Evolutionary conservation across 1,140 invertebrate species (phyloP), one percentile per base, ranked within the genome.

Genomic region (Brachionus plicatilis): DNA sequence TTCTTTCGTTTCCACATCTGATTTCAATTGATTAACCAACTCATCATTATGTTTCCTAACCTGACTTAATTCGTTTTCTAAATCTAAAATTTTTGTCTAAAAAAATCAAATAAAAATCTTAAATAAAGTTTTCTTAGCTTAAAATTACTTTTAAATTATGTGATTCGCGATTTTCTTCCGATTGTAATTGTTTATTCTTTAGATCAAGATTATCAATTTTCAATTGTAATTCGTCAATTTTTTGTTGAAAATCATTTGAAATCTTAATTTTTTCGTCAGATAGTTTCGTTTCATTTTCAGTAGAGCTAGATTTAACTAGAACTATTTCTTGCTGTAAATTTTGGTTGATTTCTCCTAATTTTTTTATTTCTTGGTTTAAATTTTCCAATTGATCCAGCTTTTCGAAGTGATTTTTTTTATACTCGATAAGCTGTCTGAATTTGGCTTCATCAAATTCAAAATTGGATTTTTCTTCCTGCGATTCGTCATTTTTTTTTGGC

Each of bases 211-310:
- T 50, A 29, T 45, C 45, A 76, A 76, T 29, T 47, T 76, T 76
- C 43, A 76, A 50, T 50, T 76, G 72, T 14, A 76, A 27, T 50
- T 76, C 72, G 33, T 76, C 72, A 50, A 76, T 76, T 76, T 76
- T 47, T 20, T 37, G 43, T 14, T 53, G 68, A 1, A 41, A 41
- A 41, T 45, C 37, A 72, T 72, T 72, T 41, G 37, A 37, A 24
- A 43, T 43, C 8, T 43, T 41, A 2, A 43, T n/a, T 43, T 43
- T 76, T 27, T 76, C 41, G 9, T 14, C 11, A 3, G 6, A 11
- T 24, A 29, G 27, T 27, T 76, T 50, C 1, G n/a, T 12, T 47
- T 76, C 72, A 17, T 20, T 50, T 50, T 50, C 27, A 24, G 0
- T 5, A 9, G 33, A 29, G 14, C 11, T 47, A 9, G 20, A 12